Base-by-base conservation (phyloP, 2,797 vertebrate species). In the Chiroxiphia lanceolata region DNA sequence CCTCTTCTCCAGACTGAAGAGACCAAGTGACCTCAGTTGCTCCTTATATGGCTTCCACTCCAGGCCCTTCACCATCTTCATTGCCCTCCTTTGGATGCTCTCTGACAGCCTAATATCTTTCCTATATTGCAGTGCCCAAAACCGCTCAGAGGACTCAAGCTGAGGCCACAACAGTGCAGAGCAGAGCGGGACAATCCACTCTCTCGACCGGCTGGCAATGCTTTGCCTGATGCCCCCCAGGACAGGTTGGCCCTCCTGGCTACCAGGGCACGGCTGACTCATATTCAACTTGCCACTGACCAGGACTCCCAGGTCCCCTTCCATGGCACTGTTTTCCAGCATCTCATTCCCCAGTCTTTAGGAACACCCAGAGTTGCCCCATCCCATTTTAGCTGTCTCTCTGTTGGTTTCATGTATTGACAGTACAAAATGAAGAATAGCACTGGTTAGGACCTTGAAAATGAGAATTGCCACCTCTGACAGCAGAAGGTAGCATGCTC, bases 151-250 rank as follows among this genome's bases (percentile, higher is more conserved):
- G 12, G 17, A 25, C 9, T 15, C 31, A 17, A 25, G 22, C 21
- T 18, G 22, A 45, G 31, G 31, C 11, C 3, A 2, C 15, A 11
- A 15, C 42, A n/a, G 22, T 25, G 31, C 63, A 65, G 31, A n/a
- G 42, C 15, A 65, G 21, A 64, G 31, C 2, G 2, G 22, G 31
- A 45, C 11, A 45, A 45, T n/a, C 42, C 31, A 22, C 11, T 45
- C 42, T 4, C 42, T 65, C 3, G 2, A 15, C 27, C 4, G 0
- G 5, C 61, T 44, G 61, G 20, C 1, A 15, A 23, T 33, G 29
- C 20, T 64, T 44, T 64, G 22, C 31, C 63, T 65, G 31, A n/a
- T 13, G 31, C 8, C 21, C 42, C 22, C 42, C 42, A n/a, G 21
- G 21, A 33, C 61, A 64, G 2, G 15, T 17, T 44, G 61, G 7